Evolutionary conservation across 2,797 vertebrate genomes (phyloP).

Genomic region (Notoglanidium macrostoma): DNA sequence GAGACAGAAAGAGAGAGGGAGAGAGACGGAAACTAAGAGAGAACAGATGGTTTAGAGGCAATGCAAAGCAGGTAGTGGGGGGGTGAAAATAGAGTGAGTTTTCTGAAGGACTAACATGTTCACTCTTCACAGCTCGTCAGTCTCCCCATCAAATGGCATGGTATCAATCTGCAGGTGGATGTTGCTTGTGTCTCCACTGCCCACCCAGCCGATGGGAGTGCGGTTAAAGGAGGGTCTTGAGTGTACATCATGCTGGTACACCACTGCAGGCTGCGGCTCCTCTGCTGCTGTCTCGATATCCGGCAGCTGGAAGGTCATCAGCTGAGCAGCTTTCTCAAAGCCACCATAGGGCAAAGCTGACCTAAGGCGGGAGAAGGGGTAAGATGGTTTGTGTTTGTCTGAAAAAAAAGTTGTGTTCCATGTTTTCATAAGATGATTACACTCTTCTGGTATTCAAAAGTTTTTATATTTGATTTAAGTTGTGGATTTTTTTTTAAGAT

Average conservation of each 20-base stretch:
- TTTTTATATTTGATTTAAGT: background rate
- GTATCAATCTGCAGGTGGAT: conserved; percentile 82
- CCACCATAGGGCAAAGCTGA: conserved; percentile 91
- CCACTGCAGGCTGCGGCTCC: conserved; percentile 82
- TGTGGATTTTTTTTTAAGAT: background rate
- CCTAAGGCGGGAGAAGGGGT: conserved; percentile 67
- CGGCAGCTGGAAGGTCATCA: conserved; percentile 97
- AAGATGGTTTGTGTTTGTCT: background rate
- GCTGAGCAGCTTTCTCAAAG: conserved; percentile 91
- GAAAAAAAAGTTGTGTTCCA: background rate
- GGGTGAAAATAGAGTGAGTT: conserved; percentile 19
- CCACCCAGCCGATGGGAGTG: conserved; percentile 96
- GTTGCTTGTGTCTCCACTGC: conserved; percentile 83
- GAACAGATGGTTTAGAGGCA: background rate
- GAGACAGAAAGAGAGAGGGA: background rate
- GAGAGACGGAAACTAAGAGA: background rate
- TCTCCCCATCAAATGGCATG: conserved; percentile 88
- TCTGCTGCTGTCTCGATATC: conserved; percentile 80
- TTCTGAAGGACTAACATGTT: conserved; percentile 20
- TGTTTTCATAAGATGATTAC: background rate
- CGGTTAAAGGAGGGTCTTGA: conserved; percentile 96
- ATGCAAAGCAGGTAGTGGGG: conserved; percentile 6
- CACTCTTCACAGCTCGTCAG: conserved; percentile 88
- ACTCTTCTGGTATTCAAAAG: background rate
- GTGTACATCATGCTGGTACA: conserved; percentile 86